A percentile compares a stretch with the other conserved stretches of the same genome.
phyloP scores from a whole-genome alignment of 2,797 vertebrate genomes.

The Sebastes oblongus region DNA sequence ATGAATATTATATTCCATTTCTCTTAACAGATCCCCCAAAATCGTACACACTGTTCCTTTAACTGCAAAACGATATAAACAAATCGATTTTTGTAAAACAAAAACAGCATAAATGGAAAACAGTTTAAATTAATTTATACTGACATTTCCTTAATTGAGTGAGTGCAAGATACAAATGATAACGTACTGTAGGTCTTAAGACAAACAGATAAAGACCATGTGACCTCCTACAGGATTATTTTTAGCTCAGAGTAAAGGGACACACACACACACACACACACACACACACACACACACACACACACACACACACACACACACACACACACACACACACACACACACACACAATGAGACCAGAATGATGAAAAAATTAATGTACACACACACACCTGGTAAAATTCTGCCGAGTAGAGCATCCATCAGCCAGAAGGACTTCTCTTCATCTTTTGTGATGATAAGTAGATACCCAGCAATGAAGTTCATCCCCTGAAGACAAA shows the following conservation, averaged over 20 bases:
- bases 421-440: conserved; percentile 96
- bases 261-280: neutral
- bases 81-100: neutral
- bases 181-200: conserved; percentile 22
- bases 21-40: too few species aligned
- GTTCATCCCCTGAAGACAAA: conserved; percentile 92
- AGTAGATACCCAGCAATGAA: conserved; percentile 95
- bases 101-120: neutral
- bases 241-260: conserved; percentile 29
- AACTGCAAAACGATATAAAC: neutral
- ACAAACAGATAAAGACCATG: conserved; percentile 47
- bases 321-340: neutral
- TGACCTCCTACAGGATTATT: conserved; percentile 54
- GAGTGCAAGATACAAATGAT: neutral
- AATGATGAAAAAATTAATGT: too few species aligned
- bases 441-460: conserved; percentile 93
- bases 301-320: neutral
- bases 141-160: neutral
- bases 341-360: neutral
- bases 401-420: conserved; percentile 86
- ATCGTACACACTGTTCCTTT: too few species aligned
- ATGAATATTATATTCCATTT: too few species aligned
- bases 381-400: conserved; percentile 56
- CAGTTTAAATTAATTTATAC: neutral
- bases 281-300: neutral